phyloP scores from a whole-genome alignment of 2,888 invertebrate genomes.

The Euproctis similis region DNA sequence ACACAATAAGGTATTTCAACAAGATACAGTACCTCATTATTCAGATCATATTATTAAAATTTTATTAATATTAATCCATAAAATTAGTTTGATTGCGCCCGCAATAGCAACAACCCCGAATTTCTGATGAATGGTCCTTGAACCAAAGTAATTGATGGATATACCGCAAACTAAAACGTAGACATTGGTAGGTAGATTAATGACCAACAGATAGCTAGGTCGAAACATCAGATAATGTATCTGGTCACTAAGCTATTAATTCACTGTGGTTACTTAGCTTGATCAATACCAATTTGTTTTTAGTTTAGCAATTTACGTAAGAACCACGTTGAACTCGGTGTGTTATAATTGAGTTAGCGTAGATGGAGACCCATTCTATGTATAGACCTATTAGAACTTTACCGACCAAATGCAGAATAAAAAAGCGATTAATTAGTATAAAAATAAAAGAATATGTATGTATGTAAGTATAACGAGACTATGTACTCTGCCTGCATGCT shows the following conservation, averaged over 20 bases:
- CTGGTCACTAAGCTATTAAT: slow-evolving; percentile 64
- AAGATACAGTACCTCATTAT: no score
- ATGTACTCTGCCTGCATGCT: neutral
- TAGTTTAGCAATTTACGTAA: slow-evolving; percentile 21
- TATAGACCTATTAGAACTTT: no score
- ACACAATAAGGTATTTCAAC: no score
- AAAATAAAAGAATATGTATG: no score
- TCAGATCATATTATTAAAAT: no score
- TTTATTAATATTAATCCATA: neutral
- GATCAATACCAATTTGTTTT: slow-evolving; percentile 55
- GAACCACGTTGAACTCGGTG: slow-evolving; percentile 16
- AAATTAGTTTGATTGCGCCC: slow-evolving; percentile 12
- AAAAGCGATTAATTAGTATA: no score
- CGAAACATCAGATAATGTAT: slow-evolving; percentile 65
- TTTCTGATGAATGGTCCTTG: slow-evolving; percentile 46
- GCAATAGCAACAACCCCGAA: slow-evolving; percentile 32
- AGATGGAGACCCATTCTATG: slow-evolving; percentile 9
- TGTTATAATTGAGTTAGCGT: slow-evolving; percentile 24
- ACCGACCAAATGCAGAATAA: no score
- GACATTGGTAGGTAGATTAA: slow-evolving; percentile 67
- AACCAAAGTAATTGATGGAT: slow-evolving; percentile 59
- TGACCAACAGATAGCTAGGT: slow-evolving; percentile 60
- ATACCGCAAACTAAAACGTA: slow-evolving; percentile 48
- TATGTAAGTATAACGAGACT: no score
- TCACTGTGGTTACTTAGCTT: slow-evolving; percentile 63